Conservation (phyloP, 1,140 invertebrate genomes). For the Bombus vancouverensis region DNA sequence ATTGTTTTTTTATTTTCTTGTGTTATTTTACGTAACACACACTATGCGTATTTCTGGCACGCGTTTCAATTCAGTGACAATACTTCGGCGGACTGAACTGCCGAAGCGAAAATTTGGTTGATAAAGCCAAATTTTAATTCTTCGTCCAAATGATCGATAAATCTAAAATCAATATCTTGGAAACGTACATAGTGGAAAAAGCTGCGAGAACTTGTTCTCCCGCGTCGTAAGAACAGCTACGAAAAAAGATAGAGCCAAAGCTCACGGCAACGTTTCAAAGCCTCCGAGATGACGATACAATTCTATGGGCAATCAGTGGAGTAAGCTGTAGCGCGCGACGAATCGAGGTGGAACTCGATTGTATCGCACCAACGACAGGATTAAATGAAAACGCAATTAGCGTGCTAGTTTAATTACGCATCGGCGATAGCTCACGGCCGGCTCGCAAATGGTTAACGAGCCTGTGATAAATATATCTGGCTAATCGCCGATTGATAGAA, state of each 20-base stretch:
- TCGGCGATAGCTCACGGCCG: slow-evolving; percentile 44
- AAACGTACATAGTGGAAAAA: too few species aligned
- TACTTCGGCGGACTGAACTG: too few species aligned
- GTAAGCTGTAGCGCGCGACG: not conserved
- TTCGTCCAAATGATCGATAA: too few species aligned
- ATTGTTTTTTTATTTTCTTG: too few species aligned
- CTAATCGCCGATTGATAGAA: not conserved
- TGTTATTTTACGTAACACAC: too few species aligned
- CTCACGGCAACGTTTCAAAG: not conserved
- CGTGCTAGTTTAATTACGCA: slow-evolving; percentile 57
- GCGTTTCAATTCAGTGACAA: too few species aligned
- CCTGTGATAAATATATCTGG: slow-evolving; percentile 41
- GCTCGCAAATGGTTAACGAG: slow-evolving; percentile 46
- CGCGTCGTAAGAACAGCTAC: too few species aligned
- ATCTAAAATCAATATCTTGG: too few species aligned
- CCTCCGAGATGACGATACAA: slow-evolving; percentile 1
- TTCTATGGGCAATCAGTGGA: not conserved
- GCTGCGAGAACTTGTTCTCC: too few species aligned
- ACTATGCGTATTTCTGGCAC: too few species aligned
- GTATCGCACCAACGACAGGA: slow-evolving; percentile 44
- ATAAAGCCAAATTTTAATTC: too few species aligned
- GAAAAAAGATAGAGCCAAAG: not conserved
- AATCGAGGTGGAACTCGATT: slow-evolving; percentile 39
- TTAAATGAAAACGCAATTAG: slow-evolving; percentile 67
- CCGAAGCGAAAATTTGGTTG: too few species aligned